Base-by-base conservation (phyloP, 2,888 invertebrate genomes). In the Ypsolopha sequella region DNA sequence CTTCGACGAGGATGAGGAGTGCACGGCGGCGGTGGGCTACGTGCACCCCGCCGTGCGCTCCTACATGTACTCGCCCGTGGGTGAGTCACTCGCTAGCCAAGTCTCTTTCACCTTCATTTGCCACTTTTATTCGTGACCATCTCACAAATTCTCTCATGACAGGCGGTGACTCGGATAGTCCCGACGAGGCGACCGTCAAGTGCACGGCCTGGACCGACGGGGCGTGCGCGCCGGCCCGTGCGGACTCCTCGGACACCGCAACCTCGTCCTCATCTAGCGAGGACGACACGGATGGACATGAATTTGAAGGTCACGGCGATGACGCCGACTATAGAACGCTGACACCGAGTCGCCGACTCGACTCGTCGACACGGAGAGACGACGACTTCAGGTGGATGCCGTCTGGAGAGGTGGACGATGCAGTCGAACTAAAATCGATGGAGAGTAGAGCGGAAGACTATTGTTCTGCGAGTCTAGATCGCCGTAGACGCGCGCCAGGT, bases 301-400 rank as follows among this genome's bases (percentile, higher is more conserved):
- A 73, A 50, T 90, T 89, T 65, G 88, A 89, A 65, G 88, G 89
- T 24, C 88, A 88, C 41, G 76, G 84, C 54, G 89, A 88, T 66
- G 89, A 89, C 65, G 88, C 87, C 59, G 91, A 91, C 66, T 91
- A 91, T 70, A 76, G 74, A 41, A 86, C 85, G 13, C 60, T 84
- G 56, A 86, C 86, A 34, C 86, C 86, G 11, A 76, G 66, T 55
- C 72, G 70, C 58, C 73, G 78, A 39, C 60, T 76, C 39, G 90
- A 90, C 69, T 88, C 89, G 65, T 89, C 91, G 46, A 90, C 90
- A 9, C 80, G 90, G 54, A 90, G 91, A 66, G 90, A 91, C 70
- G 89, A 89, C 68, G 90, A 91, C 71, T 91, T 92, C 72, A 90
- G 89, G 76, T 92, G 92, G 92, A 87, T 91, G 73, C 88, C 85